phyloP scores from a whole-genome alignment of 2,888 invertebrate genomes.

The Keiferia lycopersicella region DNA sequence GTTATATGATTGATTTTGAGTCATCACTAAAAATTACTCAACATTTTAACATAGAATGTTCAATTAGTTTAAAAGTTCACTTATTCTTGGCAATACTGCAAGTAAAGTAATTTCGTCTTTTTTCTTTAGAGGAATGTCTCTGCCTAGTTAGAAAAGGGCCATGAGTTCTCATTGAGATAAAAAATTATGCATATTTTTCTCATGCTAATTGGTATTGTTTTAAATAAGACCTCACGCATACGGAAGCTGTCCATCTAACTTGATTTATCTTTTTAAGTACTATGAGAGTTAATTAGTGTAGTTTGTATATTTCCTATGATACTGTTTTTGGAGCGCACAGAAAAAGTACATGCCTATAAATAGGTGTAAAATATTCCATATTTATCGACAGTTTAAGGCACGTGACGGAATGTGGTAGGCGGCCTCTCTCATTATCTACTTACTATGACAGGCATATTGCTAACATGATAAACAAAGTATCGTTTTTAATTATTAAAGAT shows the following conservation, averaged over 20 bases:
- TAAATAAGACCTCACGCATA: constrained; percentile 3
- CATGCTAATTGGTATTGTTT: constrained; percentile 10
- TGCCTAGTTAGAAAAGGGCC: neutral
- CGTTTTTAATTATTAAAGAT: too few relatives aligned
- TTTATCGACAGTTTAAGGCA: neutral
- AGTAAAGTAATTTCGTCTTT: too few relatives aligned
- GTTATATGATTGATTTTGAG: neutral
- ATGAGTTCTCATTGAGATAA: neutral
- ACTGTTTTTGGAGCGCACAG: neutral
- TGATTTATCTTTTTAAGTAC: neutral
- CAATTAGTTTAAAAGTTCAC: too few relatives aligned
- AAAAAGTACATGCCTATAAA: neutral
- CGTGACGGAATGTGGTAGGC: neutral
- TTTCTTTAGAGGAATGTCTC: neutral
- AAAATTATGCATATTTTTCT: constrained; percentile 14
- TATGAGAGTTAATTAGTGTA: neutral
- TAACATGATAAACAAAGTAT: neutral
- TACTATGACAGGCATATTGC: neutral
- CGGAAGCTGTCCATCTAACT: constrained; percentile 3
- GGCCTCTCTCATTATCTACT: too few relatives aligned
- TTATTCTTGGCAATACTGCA: neutral
- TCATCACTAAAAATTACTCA: too few relatives aligned
- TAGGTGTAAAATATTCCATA: neutral
- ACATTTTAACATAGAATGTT: too few relatives aligned
- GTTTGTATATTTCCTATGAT: neutral